Evolutionary conservation across 1,140 invertebrate species (phyloP), one percentile per base, ranked within the genome.

Genomic region (Conus ventricosus): DNA sequence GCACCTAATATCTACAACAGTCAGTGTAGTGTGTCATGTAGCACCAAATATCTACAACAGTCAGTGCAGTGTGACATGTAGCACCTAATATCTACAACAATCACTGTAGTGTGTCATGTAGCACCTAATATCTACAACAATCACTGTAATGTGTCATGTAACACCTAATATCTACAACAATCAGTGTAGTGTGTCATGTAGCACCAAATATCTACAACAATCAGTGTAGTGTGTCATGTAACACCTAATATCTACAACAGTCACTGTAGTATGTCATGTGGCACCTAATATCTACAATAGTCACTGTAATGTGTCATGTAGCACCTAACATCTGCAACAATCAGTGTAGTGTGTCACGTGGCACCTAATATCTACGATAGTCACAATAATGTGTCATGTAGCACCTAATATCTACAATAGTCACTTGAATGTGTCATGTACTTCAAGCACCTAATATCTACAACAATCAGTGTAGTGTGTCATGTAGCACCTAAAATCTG

Each of bases 371-470:
- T 97, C 95, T 96, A 84, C 88, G 91, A 71, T 25, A 81, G 5
- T 53, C 53, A 87, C 6, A 8, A 0, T 60, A 2, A 4, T 60
- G 8, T 60, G 15, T 1, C 39, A 39, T 39, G 39, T 39, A 39
- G 39, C 39, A 39, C 39, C 39, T 39, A 39, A 39, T 39, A 39
- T 39, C 39, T 39, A 39, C 39, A 39, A 39, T 3, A 39, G 39
- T 39, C 3, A 39, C 0, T 39, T 0, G 0, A 39, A 3, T 39
- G 39, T 71, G 98, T 98, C 97, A 98, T 99, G 92, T 97, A 99
- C n/a, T n/a, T n/a, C n/a, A n/a, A n/a, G 95, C 98, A 99, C 91
- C 97, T 97, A 75, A 98, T 97, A 84, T 97, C 95, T 96, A 84
- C 88, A 91, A 71, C 54, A 81, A 0, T 53, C 53, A 87, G 57